A percentile compares a stretch with the other conserved stretches of the same genome.
These are phyloP conservation scores for Rhingia campestris DNA, from an alignment of 2,888 invertebrate genomes.

Conservation along the genomic window DNA sequence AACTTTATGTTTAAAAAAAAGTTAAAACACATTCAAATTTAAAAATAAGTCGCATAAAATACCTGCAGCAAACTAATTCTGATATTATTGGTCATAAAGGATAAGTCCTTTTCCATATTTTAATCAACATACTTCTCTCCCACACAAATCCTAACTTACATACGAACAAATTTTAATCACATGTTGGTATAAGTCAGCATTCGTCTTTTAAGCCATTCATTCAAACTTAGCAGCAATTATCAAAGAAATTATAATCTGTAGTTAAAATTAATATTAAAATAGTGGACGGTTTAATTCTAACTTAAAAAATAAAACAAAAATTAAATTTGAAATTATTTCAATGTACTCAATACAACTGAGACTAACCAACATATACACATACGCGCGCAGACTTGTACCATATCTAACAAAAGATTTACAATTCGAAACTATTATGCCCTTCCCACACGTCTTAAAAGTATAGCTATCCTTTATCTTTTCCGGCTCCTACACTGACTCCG, in stretches of 20 bases:
- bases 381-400: no score
- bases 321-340: background rate
- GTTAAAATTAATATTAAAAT: background rate
- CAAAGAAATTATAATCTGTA: background rate
- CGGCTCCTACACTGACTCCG: constrained; percentile 82
- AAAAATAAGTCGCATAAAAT: no score
- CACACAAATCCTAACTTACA: no score
- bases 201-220: background rate
- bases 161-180: no score
- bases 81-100: no score
- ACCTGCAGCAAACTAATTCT: no score
- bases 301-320: constrained; percentile 20
- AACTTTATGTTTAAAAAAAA: no score
- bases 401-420: constrained; percentile 9
- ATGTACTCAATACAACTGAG: constrained; percentile 52
- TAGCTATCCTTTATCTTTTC: constrained; percentile 82
- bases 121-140: no score
- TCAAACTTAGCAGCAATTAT: background rate
- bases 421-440: constrained; percentile 30
- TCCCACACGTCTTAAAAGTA: constrained; percentile 78
- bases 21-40: no score
- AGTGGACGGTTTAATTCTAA: constrained; percentile 44
- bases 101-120: no score
- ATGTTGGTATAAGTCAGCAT: no score
- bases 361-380: constrained; percentile 18